Evolutionary conservation across 2,113 vertebrate genomes (phyloP).

Genomic region (Carollia perspicillata): DNA sequence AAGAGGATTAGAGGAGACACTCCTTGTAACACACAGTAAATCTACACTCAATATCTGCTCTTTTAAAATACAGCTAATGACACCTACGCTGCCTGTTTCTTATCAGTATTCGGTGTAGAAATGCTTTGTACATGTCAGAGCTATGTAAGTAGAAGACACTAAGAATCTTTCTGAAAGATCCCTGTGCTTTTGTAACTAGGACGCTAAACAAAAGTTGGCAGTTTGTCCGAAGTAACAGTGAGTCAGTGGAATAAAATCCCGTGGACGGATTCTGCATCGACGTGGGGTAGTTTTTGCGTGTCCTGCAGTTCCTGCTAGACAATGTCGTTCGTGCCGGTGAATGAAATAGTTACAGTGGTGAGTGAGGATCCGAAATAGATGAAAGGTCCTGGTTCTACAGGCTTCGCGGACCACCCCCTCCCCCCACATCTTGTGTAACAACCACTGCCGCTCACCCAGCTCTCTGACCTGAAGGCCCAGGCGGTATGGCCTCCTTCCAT

Average conservation of each 20-base stretch:
- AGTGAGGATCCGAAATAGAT: not conserved
- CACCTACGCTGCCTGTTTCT: not conserved
- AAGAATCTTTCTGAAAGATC: not conserved
- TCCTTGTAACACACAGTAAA: not conserved
- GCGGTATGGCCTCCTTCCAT: not conserved
- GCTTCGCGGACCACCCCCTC: not conserved
- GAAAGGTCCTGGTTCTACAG: not conserved
- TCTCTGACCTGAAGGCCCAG: not conserved
- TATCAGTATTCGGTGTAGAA: not conserved
- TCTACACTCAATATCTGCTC: not conserved
- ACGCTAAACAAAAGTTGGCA: slow-evolving; percentile 30
- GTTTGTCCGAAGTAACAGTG: slow-evolving; percentile 44
- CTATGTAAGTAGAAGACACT: not conserved
- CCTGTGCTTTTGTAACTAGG: slow-evolving; percentile 26
- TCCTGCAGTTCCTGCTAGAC: not conserved
- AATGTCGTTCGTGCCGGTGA: not conserved
- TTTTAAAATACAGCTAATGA: not conserved
- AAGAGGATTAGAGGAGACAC: not conserved
- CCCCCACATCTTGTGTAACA: not conserved
- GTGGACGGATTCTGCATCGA: not conserved
- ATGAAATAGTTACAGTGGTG: slow-evolving; percentile 12
- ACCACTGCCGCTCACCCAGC: not conserved
- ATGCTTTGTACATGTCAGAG: slow-evolving; percentile 22
- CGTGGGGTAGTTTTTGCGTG: not conserved
- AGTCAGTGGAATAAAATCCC: slow-evolving; percentile 34